Conservation (phyloP, 2,797 vertebrate genomes). For the Lutra lutra region DNA sequence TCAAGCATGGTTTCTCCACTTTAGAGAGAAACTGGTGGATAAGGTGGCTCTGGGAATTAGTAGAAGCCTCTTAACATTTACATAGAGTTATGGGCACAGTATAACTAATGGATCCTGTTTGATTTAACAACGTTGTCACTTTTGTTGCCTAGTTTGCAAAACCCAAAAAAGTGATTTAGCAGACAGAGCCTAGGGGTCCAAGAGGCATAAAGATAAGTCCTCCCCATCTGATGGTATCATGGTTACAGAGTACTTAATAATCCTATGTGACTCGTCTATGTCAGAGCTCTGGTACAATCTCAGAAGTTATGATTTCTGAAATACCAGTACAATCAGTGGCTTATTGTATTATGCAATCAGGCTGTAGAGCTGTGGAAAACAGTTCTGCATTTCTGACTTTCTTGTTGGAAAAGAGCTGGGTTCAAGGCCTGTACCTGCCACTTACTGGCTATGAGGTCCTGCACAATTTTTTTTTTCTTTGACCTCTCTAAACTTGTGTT, state of each 20-base stretch:
- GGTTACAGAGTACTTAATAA: background rate
- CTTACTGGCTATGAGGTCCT: background rate
- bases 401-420: background rate
- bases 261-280: background rate
- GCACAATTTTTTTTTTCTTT: background rate
- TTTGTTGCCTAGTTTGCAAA: constrained; percentile 45
- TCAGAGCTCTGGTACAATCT: background rate
- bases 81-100: background rate
- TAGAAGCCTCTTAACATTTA: background rate
- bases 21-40: background rate
- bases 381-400: background rate
- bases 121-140: constrained; percentile 43
- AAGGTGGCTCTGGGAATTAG: constrained; percentile 14
- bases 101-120: constrained; percentile 7
- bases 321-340: background rate
- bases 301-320: background rate
- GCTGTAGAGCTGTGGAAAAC: background rate
- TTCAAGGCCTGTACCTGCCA: background rate
- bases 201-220: background rate
- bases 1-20: constrained; percentile 21
- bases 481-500: background rate
- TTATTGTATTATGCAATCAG: background rate
- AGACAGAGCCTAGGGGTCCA: background rate
- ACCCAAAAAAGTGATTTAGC: background rate
- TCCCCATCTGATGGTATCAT: background rate